These are phyloP conservation scores for Nicator chloris DNA, from an alignment of 2,113 vertebrate genomes.

Conservation along the genomic window DNA sequence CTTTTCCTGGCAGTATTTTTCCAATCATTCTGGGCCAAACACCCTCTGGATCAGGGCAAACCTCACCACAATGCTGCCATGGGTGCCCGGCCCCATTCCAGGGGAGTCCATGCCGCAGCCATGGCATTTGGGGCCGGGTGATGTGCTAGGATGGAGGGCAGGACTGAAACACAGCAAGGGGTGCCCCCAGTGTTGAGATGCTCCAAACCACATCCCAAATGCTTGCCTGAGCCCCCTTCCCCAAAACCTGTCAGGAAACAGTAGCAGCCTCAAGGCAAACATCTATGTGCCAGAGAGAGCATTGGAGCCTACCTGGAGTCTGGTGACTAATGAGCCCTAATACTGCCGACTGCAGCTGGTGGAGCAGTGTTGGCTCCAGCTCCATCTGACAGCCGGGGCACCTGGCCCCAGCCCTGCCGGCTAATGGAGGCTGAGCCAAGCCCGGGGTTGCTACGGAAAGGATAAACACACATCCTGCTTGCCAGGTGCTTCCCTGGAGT, in stretches of 20 bases:
- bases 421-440: not conserved
- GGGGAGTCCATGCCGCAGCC: not conserved
- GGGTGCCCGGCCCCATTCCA: accelerated
- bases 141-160: not conserved
- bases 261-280: not conserved
- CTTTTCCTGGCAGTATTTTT: not conserved
- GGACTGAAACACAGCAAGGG: not conserved
- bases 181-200: accelerated
- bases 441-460: not conserved
- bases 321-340: conserved; percentile 41
- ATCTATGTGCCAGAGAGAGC: not conserved
- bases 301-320: not conserved
- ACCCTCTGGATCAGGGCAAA: accelerated
- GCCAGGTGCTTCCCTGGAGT: not conserved
- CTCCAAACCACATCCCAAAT: not conserved
- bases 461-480: not conserved
- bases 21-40: not conserved
- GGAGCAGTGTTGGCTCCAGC: not conserved
- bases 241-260: not conserved
- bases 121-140: accelerated
- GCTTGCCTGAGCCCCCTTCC: not conserved
- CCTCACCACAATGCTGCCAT: accelerated
- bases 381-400: conserved; percentile 10
- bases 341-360: not conserved
- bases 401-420: not conserved